Conservation (phyloP, 2,113 vertebrate genomes). For the Sinocyclocheilus grahami region DNA sequence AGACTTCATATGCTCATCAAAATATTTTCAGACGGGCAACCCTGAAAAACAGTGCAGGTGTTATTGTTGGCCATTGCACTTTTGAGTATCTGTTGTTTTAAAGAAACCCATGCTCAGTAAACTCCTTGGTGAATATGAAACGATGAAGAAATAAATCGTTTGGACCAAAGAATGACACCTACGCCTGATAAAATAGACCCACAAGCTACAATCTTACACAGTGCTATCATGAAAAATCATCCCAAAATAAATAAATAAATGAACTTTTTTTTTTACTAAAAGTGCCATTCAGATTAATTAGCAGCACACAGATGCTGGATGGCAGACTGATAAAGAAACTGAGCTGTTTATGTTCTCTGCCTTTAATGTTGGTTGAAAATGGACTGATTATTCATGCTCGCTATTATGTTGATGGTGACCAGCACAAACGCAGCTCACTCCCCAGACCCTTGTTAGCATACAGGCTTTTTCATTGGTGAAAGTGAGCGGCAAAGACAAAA, state of each 20-base stretch:
- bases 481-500: constrained; percentile 56
- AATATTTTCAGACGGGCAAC: constrained; percentile 50
- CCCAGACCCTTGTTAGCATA: constrained; percentile 48
- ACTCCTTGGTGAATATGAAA: too few relatives aligned
- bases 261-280: constrained; percentile 38
- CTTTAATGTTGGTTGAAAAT: constrained; percentile 39
- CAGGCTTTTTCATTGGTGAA: constrained; percentile 52
- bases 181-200: too few relatives aligned
- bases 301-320: constrained; percentile 4
- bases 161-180: too few relatives aligned
- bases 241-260: too few relatives aligned
- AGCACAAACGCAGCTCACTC: constrained; percentile 47
- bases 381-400: constrained; percentile 55
- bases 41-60: constrained; percentile 32
- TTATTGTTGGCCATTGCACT: constrained; percentile 1
- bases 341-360: constrained; percentile 36
- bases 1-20: constrained; percentile 46
- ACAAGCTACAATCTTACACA: too few relatives aligned
- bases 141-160: too few relatives aligned
- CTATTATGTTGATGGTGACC: constrained; percentile 49
- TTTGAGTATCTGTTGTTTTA: constrained; percentile 1
- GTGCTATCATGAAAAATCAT: too few relatives aligned
- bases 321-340: constrained; percentile 7
- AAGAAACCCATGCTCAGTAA: background rate
- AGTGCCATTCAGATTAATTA: constrained; percentile 28